These are phyloP conservation scores for Agelas oroides DNA, from an alignment of 37 sponge, comb jelly and placozoan species.

Conservation along the genomic window DNA sequence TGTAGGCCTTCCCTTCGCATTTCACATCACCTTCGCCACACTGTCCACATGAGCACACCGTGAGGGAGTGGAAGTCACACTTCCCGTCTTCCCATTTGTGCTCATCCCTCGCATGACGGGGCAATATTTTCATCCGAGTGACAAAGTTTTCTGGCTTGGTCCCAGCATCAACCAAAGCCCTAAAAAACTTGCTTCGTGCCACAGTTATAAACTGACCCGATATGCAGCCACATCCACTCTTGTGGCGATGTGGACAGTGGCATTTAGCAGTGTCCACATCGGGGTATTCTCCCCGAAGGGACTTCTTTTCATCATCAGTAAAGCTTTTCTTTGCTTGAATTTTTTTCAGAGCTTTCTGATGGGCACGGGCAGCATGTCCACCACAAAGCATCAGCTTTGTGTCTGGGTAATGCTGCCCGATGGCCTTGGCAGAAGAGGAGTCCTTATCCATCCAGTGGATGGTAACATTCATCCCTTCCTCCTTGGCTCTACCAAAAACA, in stretches of 20 bases:
- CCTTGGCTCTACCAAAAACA: background rate
- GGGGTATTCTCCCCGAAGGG: background rate
- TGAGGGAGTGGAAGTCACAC: slow-evolving; percentile 32
- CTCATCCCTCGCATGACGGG: slow-evolving; percentile 42
- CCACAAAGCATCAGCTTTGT: slow-evolving; percentile 38
- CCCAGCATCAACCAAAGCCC: background rate
- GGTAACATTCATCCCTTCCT: slow-evolving; percentile 4
- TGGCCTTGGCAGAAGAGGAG: slow-evolving; percentile 4
- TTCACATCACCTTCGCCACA: slow-evolving; percentile 4
- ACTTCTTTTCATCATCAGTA: background rate
- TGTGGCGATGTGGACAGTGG: slow-evolving; percentile 11
- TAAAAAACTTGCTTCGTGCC: slow-evolving; percentile 15
- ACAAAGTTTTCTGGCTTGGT: slow-evolving; percentile 5
- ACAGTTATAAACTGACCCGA: slow-evolving; percentile 1
- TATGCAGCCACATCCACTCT: slow-evolving; percentile 24
- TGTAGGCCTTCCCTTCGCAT: slow-evolving; percentile 35
- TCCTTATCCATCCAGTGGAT: slow-evolving; percentile 41
- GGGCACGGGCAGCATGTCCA: slow-evolving; percentile 35
- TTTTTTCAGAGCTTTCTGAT: background rate
- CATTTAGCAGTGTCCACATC: slow-evolving; percentile 18
- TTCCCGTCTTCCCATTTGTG: slow-evolving; percentile 35
- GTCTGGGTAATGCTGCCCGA: background rate
- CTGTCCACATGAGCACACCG: slow-evolving; percentile 13
- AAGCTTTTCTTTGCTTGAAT: background rate
- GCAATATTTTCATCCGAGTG: slow-evolving; percentile 1